Evolutionary conservation across 2,888 invertebrate species (phyloP).

Genomic region (Tetragnatha montana): DNA sequence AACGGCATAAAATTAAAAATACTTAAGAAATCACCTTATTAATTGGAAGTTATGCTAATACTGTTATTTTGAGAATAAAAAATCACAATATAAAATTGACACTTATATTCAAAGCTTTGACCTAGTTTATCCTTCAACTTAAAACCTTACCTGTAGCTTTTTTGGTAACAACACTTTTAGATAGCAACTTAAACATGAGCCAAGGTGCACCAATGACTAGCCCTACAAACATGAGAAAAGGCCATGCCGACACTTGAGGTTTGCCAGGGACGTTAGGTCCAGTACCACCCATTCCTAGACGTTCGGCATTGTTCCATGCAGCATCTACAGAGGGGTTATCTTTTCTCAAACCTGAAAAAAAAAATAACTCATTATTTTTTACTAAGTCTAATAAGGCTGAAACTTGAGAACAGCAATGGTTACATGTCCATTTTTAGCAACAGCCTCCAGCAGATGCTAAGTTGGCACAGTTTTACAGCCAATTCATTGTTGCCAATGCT

Average conservation of each 20-base stretch:
- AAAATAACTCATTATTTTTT: background rate
- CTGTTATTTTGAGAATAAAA: too few relatives aligned
- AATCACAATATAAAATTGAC: background rate
- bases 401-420: too few relatives aligned
- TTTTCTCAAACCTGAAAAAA: conserved; percentile 74
- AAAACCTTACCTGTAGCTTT: conserved; percentile 72
- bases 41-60: too few relatives aligned
- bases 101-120: background rate
- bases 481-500: too few relatives aligned
- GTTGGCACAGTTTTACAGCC: too few relatives aligned
- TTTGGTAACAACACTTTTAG: conserved; percentile 75
- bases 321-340: conserved; percentile 75
- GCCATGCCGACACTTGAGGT: conserved; percentile 82
- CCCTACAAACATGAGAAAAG: conserved; percentile 90
- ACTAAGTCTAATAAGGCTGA: too few relatives aligned
- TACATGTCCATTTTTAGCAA: too few relatives aligned
- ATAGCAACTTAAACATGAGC: conserved; percentile 88
- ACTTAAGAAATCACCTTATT: too few relatives aligned
- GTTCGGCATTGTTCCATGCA: conserved; percentile 75
- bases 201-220: conserved; percentile 94
- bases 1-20: too few relatives aligned
- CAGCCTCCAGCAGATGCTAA: too few relatives aligned
- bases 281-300: background rate
- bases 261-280: background rate
- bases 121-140: background rate